Base-by-base conservation (phyloP, 64 coral and sea anemone genomes). In the Hydrozoanthus tunicans region DNA sequence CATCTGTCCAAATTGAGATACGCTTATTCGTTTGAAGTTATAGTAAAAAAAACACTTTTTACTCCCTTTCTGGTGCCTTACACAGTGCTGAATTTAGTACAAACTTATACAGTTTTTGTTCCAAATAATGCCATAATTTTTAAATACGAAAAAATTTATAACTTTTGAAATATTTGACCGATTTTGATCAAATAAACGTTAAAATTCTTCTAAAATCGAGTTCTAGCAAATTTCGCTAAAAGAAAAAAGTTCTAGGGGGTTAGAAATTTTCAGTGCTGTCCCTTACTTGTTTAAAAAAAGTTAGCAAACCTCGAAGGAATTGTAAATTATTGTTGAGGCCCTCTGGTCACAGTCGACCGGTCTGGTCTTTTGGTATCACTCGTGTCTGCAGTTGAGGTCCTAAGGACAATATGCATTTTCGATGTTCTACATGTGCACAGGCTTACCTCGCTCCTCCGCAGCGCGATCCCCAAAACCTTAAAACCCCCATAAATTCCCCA, bases 71-170 rank as follows among this genome's bases (percentile, higher is more conserved):
- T 56, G 74, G 74, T 77, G 51, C 72, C 72, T 12, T 77, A 53
- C 9, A 77, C 74, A 77, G 51, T 77, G 74, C 74, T 53, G 74
- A 12, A 77, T 54, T 77, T 77, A 77, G 74, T 77, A 77, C 27
- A 6, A 75, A 51, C 20, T 75, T 32, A 27, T 51, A 43, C 10
- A 75, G 72, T 43, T 75, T 75, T 10, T 75, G 72, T 75, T 75
- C 72, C 72, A 75, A 75, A 75, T 27, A 43, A 32, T 75, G 72
- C 23, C 27, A 43, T 43, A 27, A 75, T 75, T 75, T 43, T 75
- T 43, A 51, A 32, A 75, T 75, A 75, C 11, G 3, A 5, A 75
- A 75, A 75, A 75, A 75, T 75, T 75, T 10, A 75, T 67, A 67
- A 67, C 64, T 67, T 67, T 67, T 67, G 64, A 67, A 67, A 67